Percentiles rank a stretch among this genome's conserved stretches.
Evolutionary conservation across 2,113 vertebrate species (phyloP).

Genomic region (Pseudonaja textilis): DNA sequence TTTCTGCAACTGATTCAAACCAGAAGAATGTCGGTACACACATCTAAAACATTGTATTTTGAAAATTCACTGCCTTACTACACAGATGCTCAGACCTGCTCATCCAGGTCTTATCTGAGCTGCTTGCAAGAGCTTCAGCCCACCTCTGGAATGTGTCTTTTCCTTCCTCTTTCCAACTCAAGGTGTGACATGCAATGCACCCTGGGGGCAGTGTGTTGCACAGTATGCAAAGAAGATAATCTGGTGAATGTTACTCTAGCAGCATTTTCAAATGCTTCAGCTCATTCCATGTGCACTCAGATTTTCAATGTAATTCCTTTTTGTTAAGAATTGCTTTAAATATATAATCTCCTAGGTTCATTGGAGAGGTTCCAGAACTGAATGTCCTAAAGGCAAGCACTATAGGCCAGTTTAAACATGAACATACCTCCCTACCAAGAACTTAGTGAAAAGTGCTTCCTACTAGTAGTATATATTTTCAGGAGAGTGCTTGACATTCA

Average conservation of each 20-base stretch:
- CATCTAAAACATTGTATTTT: neutral
- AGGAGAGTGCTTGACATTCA: neutral
- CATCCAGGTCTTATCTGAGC: constrained; percentile 3
- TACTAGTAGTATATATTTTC: neutral
- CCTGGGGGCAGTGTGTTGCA: neutral
- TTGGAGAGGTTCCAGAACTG: neutral
- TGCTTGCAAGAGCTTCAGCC: constrained; percentile 6
- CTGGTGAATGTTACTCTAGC: neutral
- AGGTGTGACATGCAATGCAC: constrained; percentile 21
- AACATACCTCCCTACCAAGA: neutral
- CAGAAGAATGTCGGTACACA: neutral
- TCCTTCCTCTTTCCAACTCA: constrained; percentile 18
- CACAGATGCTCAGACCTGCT: constrained; percentile 7
- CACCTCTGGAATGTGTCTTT: constrained; percentile 7
- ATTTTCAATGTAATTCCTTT: neutral
- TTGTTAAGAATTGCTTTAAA: neutral
- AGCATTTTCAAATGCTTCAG: neutral
- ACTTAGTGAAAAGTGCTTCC: neutral
- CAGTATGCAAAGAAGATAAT: neutral
- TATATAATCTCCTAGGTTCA: neutral
- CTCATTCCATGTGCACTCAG: neutral
- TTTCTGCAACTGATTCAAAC: neutral
- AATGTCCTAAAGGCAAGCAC: neutral
- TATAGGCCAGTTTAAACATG: neutral
- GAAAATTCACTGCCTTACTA: neutral